phyloP scores from a whole-genome alignment of 2,888 invertebrate species.

The Pachymerium ferrugineum region DNA sequence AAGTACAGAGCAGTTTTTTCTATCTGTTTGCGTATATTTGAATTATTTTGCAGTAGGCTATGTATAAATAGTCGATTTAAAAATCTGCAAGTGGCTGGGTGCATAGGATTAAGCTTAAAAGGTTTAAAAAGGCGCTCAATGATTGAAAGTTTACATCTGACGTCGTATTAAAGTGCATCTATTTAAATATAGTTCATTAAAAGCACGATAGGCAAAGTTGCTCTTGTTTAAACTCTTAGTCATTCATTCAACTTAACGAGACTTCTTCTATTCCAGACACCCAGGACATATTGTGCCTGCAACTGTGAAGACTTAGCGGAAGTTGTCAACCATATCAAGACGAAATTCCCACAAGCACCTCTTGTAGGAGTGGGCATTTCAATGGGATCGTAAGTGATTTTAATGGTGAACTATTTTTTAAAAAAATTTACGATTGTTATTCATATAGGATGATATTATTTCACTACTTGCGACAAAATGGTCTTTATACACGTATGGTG shows the following conservation, averaged over 20 bases:
- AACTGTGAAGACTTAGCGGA: slow-evolving; percentile 71
- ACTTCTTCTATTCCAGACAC: slow-evolving; percentile 55
- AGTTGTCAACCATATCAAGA: slow-evolving; percentile 63
- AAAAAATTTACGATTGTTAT: background rate
- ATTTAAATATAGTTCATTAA: too few species aligned
- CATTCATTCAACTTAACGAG: background rate
- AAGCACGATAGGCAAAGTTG: too few species aligned
- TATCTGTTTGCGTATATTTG: too few species aligned
- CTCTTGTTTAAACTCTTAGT: too few species aligned
- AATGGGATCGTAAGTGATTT: slow-evolving; percentile 63
- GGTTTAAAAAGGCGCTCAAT: too few species aligned
- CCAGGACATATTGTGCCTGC: slow-evolving; percentile 76
- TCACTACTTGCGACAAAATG: slow-evolving; percentile 66
- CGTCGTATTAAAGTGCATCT: too few species aligned
- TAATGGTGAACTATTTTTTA: background rate
- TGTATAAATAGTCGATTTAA: too few species aligned
- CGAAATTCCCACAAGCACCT: slow-evolving; percentile 56
- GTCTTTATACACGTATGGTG: slow-evolving; percentile 55
- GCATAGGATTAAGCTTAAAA: too few species aligned
- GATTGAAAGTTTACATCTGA: too few species aligned
- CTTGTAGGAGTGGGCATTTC: slow-evolving; percentile 75
- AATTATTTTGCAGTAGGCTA: too few species aligned
- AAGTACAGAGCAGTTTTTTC: too few species aligned
- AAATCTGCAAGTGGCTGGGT: too few species aligned
- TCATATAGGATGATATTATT: slow-evolving; percentile 58